A percentile compares a stretch with the other conserved stretches of the same genome.
These are phyloP conservation scores for Zenarchopterus dispar DNA, from an alignment of 2,797 vertebrate genomes.

Conservation along the genomic window DNA sequence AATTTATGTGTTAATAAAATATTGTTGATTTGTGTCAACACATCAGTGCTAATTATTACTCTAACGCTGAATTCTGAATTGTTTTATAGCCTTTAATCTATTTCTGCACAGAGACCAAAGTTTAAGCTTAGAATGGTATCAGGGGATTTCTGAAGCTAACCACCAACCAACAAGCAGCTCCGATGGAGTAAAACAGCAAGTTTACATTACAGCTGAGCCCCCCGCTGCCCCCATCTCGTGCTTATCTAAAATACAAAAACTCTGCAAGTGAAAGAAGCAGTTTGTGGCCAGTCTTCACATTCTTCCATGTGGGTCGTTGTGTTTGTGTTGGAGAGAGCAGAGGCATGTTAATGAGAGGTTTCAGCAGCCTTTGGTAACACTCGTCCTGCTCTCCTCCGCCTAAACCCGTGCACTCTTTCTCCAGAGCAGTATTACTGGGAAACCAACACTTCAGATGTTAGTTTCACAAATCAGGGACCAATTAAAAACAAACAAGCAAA, in stretches of 20 bases:
- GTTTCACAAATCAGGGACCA: too few species aligned
- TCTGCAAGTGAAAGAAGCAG: conserved; percentile 4
- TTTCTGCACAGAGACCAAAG: too few species aligned
- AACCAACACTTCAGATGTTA: neutral
- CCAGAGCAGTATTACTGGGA: neutral
- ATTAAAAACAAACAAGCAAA: too few species aligned
- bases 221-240: too few species aligned
- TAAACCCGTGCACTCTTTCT: neutral
- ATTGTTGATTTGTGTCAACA: too few species aligned
- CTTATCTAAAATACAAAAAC: conserved; percentile 37
- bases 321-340: conserved; percentile 9
- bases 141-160: neutral
- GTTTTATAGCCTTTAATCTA: too few species aligned
- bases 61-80: too few species aligned
- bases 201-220: conserved; percentile 14
- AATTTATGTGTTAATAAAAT: too few species aligned
- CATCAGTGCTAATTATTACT: too few species aligned
- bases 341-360: conserved; percentile 52
- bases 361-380: conserved; percentile 12
- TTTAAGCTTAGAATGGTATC: too few species aligned
- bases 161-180: neutral
- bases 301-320: conserved; percentile 9
- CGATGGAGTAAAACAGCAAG: neutral
- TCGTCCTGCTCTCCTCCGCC: conserved; percentile 14
- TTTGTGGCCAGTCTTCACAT: conserved; percentile 1